These are phyloP conservation scores for Drosophila burlai DNA, from an alignment of 1,140 invertebrate genomes.

Conservation along the genomic window DNA sequence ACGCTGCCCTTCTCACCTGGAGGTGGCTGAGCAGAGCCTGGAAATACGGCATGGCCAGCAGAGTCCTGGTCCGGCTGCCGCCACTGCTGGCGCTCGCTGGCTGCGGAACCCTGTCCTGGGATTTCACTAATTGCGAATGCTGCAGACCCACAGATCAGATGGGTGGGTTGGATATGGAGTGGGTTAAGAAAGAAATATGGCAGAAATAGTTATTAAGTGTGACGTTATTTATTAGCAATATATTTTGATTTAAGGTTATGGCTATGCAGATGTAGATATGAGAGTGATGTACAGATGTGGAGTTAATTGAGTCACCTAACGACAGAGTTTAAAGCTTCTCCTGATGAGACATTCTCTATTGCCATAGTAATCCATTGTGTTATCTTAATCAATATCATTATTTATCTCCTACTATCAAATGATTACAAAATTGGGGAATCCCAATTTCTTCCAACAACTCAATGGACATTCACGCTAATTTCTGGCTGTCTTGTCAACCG, in stretches of 20 bases:
- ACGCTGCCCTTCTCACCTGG: slow-evolving; percentile 89
- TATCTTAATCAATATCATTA: too few relatives aligned
- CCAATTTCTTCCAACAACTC: slow-evolving; percentile 45
- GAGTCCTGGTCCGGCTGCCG: slow-evolving; percentile 86
- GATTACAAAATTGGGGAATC: neutral
- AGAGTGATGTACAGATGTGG: slow-evolving; percentile 12
- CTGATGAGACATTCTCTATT: too few relatives aligned
- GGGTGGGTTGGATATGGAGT: slow-evolving; percentile 7
- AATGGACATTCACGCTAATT: slow-evolving; percentile 65
- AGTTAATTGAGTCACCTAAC: neutral
- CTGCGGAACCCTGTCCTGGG: slow-evolving; percentile 71
- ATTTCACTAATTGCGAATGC: slow-evolving; percentile 78
- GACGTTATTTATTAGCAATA: slow-evolving; percentile 61
- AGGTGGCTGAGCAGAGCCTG: slow-evolving; percentile 89
- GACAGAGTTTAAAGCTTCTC: neutral
- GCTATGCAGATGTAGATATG: slow-evolving; percentile 14
- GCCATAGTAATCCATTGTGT: too few relatives aligned
- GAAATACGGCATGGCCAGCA: slow-evolving; percentile 88
- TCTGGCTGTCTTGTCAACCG: slow-evolving; percentile 41
- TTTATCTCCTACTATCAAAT: neutral
- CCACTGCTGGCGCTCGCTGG: slow-evolving; percentile 86
- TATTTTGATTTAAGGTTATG: slow-evolving; percentile 32
- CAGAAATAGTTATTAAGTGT: slow-evolving; percentile 53
- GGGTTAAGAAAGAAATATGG: slow-evolving; percentile 50
- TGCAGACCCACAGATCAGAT: slow-evolving; percentile 28